These are phyloP conservation scores for Phrynocephalus versicolor DNA, from an alignment of 2,113 vertebrate genomes.

Conservation along the genomic window DNA sequence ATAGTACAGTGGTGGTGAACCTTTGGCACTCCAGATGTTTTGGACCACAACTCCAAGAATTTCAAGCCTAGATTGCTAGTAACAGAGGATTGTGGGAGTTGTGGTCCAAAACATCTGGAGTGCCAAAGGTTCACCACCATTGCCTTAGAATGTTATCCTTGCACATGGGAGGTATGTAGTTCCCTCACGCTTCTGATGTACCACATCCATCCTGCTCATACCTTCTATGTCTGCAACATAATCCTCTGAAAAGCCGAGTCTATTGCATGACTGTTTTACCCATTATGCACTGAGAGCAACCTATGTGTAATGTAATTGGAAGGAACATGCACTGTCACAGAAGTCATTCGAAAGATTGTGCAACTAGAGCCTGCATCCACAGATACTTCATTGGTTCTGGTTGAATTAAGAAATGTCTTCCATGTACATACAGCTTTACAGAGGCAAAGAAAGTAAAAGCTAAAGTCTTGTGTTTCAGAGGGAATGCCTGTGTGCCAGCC, in stretches of 20 bases:
- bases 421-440: not conserved
- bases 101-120: too few relatives aligned
- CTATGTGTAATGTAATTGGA: not conserved
- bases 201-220: not conserved
- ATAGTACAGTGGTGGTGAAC: too few relatives aligned
- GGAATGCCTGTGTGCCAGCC: not conserved
- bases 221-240: not conserved
- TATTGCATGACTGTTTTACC: not conserved
- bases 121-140: too few relatives aligned
- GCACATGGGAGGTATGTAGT: not conserved
- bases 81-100: too few relatives aligned
- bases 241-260: not conserved
- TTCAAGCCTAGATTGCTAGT: too few relatives aligned
- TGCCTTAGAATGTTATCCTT: not conserved
- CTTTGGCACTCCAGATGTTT: too few relatives aligned
- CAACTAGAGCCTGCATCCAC: not conserved
- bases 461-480: not conserved
- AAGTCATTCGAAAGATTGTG: not conserved
- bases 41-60: too few relatives aligned
- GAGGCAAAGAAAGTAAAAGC: not conserved
- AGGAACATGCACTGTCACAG: not conserved
- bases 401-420: not conserved
- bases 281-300: not conserved
- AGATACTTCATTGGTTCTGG: not conserved
- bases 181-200: not conserved